Conservation (phyloP, 1,140 invertebrate genomes). For the Sitobion miscanthi region DNA sequence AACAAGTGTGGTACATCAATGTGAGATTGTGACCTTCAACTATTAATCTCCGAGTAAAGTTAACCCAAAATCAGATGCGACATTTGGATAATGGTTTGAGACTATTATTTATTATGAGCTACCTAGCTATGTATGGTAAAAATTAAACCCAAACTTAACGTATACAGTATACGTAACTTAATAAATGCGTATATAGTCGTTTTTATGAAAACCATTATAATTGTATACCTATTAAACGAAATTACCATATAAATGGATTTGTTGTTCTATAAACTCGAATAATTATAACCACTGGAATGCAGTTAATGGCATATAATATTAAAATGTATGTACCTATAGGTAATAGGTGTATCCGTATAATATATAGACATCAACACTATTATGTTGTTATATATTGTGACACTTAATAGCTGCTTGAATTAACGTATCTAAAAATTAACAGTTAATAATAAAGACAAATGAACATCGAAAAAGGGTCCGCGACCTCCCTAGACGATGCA, state of each 20-base stretch:
- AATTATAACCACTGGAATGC: slow-evolving; percentile 22
- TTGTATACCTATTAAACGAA: neutral
- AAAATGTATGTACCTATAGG: neutral
- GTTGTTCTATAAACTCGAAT: slow-evolving; percentile 43
- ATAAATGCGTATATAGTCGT: neutral
- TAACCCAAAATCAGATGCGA: neutral
- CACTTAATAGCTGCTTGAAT: neutral
- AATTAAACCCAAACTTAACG: neutral
- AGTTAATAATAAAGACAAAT: neutral
- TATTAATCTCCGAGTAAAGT: neutral
- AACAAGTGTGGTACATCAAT: neutral
- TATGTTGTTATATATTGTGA: neutral
- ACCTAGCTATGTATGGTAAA: neutral
- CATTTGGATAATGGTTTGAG: neutral
- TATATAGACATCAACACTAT: neutral
- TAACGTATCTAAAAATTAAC: too few species aligned
- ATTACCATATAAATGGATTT: slow-evolving; percentile 39
- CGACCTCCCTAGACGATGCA: neutral
- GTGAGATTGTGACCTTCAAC: neutral
- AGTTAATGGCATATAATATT: neutral
- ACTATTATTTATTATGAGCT: neutral
- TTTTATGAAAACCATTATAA: neutral
- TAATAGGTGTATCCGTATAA: neutral
- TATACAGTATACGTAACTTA: neutral
- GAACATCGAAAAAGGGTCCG: neutral